phyloP scores from a whole-genome alignment of 2,888 invertebrate species.

The Chaitophorus viminalis region DNA sequence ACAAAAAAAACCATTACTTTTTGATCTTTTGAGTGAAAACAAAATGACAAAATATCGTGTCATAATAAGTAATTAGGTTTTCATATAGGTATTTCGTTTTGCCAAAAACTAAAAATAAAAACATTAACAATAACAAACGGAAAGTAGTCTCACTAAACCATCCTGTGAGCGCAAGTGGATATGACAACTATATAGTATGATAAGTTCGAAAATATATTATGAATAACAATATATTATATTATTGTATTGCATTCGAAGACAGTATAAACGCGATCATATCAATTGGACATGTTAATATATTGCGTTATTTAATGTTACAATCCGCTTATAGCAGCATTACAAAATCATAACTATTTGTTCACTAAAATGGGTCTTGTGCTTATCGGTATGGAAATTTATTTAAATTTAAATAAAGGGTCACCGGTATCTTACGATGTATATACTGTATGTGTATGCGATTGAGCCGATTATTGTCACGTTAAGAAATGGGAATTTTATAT shows the following conservation, averaged over 20 bases:
- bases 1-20: too few species aligned
- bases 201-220: too few species aligned
- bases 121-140: background rate
- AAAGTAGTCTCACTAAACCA: background rate
- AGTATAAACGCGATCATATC: background rate
- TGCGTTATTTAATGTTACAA: background rate
- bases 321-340: too few species aligned
- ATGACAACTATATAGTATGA: background rate
- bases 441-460: background rate
- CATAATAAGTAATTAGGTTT: background rate
- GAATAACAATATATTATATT: too few species aligned
- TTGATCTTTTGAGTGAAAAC: background rate
- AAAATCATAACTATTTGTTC: background rate
- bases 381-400: slow-evolving; percentile 17
- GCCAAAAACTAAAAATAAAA: background rate
- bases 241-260: too few species aligned
- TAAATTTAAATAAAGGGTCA: slow-evolving; percentile 8
- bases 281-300: background rate
- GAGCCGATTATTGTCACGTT: background rate
- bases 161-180: background rate
- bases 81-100: background rate
- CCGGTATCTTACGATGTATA: background rate
- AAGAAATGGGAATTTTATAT: background rate
- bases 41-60: background rate
- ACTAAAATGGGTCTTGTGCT: background rate